A percentile compares a stretch with the other conserved stretches of the same genome.
Conservation (phyloP, 2,797 vertebrate genomes). For the Dryobates pubescens region DNA sequence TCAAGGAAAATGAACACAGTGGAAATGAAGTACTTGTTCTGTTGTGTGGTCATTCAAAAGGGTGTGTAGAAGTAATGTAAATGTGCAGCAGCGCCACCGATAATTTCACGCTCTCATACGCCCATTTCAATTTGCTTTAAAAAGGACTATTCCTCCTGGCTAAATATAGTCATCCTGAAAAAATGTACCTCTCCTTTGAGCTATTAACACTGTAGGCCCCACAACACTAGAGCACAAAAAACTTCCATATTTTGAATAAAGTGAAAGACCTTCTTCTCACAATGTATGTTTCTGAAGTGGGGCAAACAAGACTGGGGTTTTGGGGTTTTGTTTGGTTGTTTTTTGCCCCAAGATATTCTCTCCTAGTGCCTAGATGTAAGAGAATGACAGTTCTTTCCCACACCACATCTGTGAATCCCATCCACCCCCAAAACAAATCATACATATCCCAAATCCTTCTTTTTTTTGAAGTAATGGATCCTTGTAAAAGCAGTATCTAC, state of each 20-base stretch:
- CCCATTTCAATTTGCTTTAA: constrained; percentile 66
- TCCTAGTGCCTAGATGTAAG: not conserved
- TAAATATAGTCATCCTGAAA: constrained; percentile 63
- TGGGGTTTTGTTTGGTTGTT: no score
- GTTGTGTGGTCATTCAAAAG: constrained; percentile 67
- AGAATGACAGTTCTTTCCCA: not conserved
- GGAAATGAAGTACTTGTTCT: constrained; percentile 65
- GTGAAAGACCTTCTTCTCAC: not conserved
- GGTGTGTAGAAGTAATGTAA: constrained; percentile 66
- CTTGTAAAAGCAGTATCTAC: not conserved
- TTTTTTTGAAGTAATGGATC: not conserved
- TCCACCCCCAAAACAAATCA: not conserved
- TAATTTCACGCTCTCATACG: constrained; percentile 66
- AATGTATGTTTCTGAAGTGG: not conserved
- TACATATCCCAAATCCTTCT: not conserved
- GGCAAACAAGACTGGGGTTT: not conserved
- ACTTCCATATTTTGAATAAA: constrained; percentile 20
- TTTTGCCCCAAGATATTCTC: not conserved
- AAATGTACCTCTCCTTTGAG: constrained; percentile 37
- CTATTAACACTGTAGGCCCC: constrained; percentile 34
- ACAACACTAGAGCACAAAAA: constrained; percentile 31
- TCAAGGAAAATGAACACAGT: constrained; percentile 70
- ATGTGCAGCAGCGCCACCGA: constrained; percentile 31
- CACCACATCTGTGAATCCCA: not conserved
- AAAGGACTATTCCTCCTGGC: constrained; percentile 67